Conservation (phyloP, 2,113 vertebrate species). For the Atlantisia rogersi region DNA sequence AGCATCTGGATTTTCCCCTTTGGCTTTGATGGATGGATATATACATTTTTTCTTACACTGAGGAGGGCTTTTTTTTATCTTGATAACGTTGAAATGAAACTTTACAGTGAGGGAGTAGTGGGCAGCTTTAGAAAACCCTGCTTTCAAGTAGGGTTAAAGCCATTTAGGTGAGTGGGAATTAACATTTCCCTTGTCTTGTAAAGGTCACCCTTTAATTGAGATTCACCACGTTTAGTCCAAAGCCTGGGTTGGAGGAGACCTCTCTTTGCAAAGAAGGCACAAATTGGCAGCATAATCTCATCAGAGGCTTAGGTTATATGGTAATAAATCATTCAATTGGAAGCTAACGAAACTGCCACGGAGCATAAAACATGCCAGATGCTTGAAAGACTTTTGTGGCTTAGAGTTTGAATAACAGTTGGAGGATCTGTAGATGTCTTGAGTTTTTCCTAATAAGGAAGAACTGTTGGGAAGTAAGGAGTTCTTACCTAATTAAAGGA, state of each 20-base stretch:
- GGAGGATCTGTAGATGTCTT: slow-evolving; percentile 36
- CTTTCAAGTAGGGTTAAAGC: slow-evolving; percentile 5
- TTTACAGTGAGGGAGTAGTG: neutral
- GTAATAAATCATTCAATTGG: slow-evolving; percentile 56
- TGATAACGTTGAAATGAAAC: neutral
- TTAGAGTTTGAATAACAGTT: slow-evolving; percentile 42
- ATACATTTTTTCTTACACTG: neutral
- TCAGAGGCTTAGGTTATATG: slow-evolving; percentile 5
- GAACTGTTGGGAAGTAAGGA: neutral
- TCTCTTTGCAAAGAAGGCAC: neutral
- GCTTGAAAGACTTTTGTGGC: slow-evolving; percentile 24
- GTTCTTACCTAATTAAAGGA: slow-evolving; percentile 39
- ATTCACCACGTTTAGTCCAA: neutral
- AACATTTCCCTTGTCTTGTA: slow-evolving; percentile 47
- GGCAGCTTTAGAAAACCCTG: neutral
- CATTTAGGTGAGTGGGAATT: slow-evolving; percentile 42
- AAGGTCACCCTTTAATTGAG: slow-evolving; percentile 62
- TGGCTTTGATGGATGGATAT: neutral
- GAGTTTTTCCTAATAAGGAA: slow-evolving; percentile 41
- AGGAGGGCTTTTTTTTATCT: neutral
- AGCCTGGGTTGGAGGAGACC: neutral
- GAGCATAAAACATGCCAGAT: slow-evolving; percentile 42
- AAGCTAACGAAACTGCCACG: neutral
- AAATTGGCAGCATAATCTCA: slow-evolving; percentile 56
- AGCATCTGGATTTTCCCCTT: neutral